These are phyloP conservation scores for Labroides dimidiatus DNA, from an alignment of 2,797 vertebrate species.

Conservation along the genomic window DNA sequence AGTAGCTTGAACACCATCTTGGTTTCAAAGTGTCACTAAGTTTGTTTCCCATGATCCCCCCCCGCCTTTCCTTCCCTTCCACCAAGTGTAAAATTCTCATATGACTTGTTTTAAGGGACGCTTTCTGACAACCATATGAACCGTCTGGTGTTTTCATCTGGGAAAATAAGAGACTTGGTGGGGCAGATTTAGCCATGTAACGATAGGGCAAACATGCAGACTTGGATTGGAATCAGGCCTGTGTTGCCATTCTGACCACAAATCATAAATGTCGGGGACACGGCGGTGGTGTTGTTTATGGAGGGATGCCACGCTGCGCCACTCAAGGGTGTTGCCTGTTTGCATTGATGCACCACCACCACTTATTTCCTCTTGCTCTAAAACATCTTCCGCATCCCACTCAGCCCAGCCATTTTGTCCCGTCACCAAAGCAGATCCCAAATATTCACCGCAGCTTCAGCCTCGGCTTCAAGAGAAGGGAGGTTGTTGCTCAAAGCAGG, in stretches of 20 bases:
- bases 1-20: slow-evolving; percentile 59
- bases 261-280: slow-evolving; percentile 80
- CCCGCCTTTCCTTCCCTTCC: slow-evolving; percentile 48
- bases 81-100: slow-evolving; percentile 59
- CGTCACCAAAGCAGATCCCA: slow-evolving; percentile 62
- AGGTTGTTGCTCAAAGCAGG: slow-evolving; percentile 46
- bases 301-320: slow-evolving; percentile 76
- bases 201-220: slow-evolving; percentile 73
- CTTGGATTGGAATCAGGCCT: slow-evolving; percentile 75
- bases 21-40: slow-evolving; percentile 62
- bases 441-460: slow-evolving; percentile 60
- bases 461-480: slow-evolving; percentile 47
- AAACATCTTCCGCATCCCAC: slow-evolving; percentile 72
- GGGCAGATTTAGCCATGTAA: slow-evolving; percentile 77
- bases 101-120: slow-evolving; percentile 67
- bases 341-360: slow-evolving; percentile 78
- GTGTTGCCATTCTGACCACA: slow-evolving; percentile 75
- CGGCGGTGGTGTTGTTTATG: slow-evolving; percentile 80
- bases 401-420: slow-evolving; percentile 72
- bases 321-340: slow-evolving; percentile 85
- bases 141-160: slow-evolving; percentile 71
- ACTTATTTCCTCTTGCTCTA: slow-evolving; percentile 74
- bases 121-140: slow-evolving; percentile 65
- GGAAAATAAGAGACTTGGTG: slow-evolving; percentile 77
- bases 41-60: slow-evolving; percentile 67